Percentiles rank a stretch among this genome's conserved stretches.
phyloP scores from a whole-genome alignment of 2,888 invertebrate genomes.

The Agelastica alni region DNA sequence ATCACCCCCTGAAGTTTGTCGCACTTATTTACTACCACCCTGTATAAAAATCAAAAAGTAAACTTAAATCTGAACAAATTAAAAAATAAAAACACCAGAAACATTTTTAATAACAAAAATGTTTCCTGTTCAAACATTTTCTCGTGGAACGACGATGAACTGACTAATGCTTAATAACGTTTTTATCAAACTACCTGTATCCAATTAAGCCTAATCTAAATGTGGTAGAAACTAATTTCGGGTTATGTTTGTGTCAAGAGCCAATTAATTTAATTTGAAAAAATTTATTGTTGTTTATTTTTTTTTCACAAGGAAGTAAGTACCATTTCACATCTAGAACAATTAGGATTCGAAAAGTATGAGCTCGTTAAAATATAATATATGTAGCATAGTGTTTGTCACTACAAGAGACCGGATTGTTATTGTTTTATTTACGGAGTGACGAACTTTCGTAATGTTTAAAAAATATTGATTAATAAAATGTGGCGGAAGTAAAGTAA shows the following conservation, averaged over 20 bases:
- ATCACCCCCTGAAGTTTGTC: no score
- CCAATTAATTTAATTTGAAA: constrained; percentile 31
- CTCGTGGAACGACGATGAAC: no score
- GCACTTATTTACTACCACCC: no score
- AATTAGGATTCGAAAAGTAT: constrained; percentile 2
- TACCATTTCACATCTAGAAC: constrained; percentile 20
- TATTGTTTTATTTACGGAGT: no score
- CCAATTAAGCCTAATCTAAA: constrained; percentile 39
- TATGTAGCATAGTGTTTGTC: background rate
- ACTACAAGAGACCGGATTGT: background rate
- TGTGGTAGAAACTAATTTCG: constrained; percentile 41
- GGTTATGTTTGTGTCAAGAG: constrained; percentile 32
- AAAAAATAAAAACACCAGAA: no score
- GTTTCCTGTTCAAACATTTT: no score
- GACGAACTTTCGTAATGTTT: no score
- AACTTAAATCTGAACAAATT: no score
- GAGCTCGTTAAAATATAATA: background rate
- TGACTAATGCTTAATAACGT: constrained; percentile 39
- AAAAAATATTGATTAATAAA: no score
- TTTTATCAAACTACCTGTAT: constrained; percentile 40
- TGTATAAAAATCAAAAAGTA: no score
- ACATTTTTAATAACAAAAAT: no score
- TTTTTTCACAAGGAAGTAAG: constrained; percentile 34
- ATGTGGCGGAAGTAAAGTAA: no score
- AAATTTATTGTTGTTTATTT: constrained; percentile 21